These are phyloP conservation scores for Atrina japonica DNA, from an alignment of 2,888 invertebrate species.

Conservation along the genomic window DNA sequence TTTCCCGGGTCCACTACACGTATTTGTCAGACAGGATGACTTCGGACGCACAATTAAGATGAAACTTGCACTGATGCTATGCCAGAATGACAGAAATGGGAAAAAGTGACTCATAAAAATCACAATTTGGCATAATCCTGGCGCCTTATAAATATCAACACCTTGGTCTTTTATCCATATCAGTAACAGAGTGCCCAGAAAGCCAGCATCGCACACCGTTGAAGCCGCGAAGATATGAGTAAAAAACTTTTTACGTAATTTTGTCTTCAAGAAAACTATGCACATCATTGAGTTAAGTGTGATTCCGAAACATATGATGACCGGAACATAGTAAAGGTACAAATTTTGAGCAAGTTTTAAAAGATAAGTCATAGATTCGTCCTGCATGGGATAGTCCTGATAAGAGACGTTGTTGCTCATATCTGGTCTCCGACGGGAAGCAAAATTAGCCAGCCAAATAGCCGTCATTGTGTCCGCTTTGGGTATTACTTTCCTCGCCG, in stretches of 20 bases:
- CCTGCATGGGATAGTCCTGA: constrained; percentile 20
- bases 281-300: constrained; percentile 46
- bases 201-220: constrained; percentile 59
- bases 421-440: constrained; percentile 1
- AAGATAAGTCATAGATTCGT: constrained; percentile 26
- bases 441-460: background rate
- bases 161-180: constrained; percentile 62
- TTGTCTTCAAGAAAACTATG: constrained; percentile 57
- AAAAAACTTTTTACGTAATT: constrained; percentile 59
- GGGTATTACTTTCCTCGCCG: no score
- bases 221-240: constrained; percentile 62
- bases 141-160: constrained; percentile 59
- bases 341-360: constrained; percentile 39
- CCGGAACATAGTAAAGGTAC: constrained; percentile 58
- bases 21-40: constrained; percentile 38
- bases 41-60: constrained; percentile 54
- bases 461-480: constrained; percentile 9
- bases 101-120: constrained; percentile 68
- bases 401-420: constrained; percentile 18
- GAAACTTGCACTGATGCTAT: constrained; percentile 53
- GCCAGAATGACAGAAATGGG: constrained; percentile 64
- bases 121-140: constrained; percentile 67
- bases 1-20: constrained; percentile 54
- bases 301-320: constrained; percentile 54
- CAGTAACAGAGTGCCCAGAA: constrained; percentile 57